Base-by-base conservation (phyloP, 2,113 vertebrate genomes). In the Onychostruthus taczanowskii region DNA sequence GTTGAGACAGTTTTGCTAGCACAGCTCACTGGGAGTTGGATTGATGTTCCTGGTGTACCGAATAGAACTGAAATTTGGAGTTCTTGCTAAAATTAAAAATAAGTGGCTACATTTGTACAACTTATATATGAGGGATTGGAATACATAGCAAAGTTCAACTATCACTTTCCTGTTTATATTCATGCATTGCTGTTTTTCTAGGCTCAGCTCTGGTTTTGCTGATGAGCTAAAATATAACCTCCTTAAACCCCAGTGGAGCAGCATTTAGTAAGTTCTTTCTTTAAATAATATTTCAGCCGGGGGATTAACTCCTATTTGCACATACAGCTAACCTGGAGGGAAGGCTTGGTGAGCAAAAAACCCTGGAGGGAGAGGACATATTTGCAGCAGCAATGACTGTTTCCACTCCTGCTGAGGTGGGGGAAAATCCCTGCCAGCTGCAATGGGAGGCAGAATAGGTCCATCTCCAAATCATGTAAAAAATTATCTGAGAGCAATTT, bases 211-310 rank as follows among this genome's bases (percentile, higher is more conserved):
- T 94, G 66, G 56, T 91, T 95, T 94, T 95, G 93, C 84, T 95
- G 95, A 93, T 93, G 95, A 95, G 91, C 84, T 95, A 90, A 95
- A 95, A 93, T 81, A 87, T 55, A 94, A 91, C 80, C 61, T 91
- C 84, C 62, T 91, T 76, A 94, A 95, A 73, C 16, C 87, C 86
- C 89, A 89, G 77, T 49, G 87, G 81, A 97, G 49, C 37, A 83
- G 20, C 86, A 88, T 90, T 95, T 95, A 93, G 63, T 77, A 70
- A 62, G 39, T 84, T 92, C 79, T 92, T 81, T 47, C 37, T 92
- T 94, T 84, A 94, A 94, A 92, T 86, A 90, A 88, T 90, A 70
- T 92, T 92, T 92, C 83, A 92, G 77, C 69, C 66, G 63, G 82
- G 53, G 80, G 69, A 86, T 92, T 92, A 95, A 81, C 89, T 94